Base-by-base conservation (phyloP, 2,888 invertebrate species). In the Amphipyra tragopoginis region DNA sequence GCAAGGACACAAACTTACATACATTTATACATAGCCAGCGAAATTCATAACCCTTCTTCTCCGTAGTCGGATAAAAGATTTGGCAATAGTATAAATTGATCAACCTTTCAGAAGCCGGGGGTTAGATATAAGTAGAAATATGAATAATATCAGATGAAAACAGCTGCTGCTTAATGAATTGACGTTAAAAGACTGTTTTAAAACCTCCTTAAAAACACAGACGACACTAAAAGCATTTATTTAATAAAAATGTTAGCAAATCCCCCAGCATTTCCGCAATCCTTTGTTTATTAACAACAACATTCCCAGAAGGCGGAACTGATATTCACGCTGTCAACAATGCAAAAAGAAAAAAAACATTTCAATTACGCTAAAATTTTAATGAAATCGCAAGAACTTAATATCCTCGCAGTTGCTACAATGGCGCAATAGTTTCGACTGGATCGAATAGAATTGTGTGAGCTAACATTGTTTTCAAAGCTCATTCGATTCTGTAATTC, bases 381-480 rank as follows among this genome's bases (percentile, higher is more conserved):
- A 61, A 60, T 65, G 51, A 58, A 72, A 52, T 48, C 34, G 68
- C 13, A 48, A 15, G 11, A 40, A 7, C 48, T 58, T 45, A 52
- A 50, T 64, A 38, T 33, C 26, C 29, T 9, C 10, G 26, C 38
- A 8, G 14, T n/a, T 44, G 11, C 36, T 34, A 48, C 47, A 68
- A 62, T 62, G 44, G 39, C 10, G 33, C 14, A 39, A 14, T 43
- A 60, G 36, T 60, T 55, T 55, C 66, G 42, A 64, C 48, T 47
- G 58, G 48, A 60, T 62, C 36, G 57, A 61, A 39, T 62, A 21
- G 50, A 60, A 61, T 53, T n/a, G 53, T 51, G 34, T 55, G 36
- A 2, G 15, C 47, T 60, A 36, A 64, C 64, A 67, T 72, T 71
- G 67, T 73, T 73, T 67, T 64, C 52, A 49, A 45, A 56, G 50